A percentile compares a stretch with the other conserved stretches of the same genome.
phyloP scores from a whole-genome alignment of 1,140 invertebrate genomes.

The Panagrolaimus sp. region DNA sequence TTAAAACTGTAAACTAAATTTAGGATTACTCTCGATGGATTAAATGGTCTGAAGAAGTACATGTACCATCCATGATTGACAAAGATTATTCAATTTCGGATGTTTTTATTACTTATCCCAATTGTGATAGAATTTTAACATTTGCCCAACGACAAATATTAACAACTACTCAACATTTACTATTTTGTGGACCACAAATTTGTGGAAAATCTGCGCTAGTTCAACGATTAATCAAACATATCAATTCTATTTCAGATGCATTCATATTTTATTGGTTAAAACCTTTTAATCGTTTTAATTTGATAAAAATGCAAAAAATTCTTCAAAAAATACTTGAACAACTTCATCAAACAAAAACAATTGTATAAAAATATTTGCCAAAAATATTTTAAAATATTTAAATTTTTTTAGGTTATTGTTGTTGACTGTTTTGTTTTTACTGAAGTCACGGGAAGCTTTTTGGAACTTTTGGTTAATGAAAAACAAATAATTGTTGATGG shows the following conservation, averaged over 20 bases:
- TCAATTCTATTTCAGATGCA: slow-evolving; percentile 13
- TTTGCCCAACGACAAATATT: slow-evolving; percentile 21
- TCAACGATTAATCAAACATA: slow-evolving; percentile 25
- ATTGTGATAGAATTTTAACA: slow-evolving; percentile 26
- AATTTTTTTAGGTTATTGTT: slow-evolving; percentile 17
- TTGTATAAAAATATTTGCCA: neutral
- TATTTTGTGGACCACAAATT: slow-evolving; percentile 30
- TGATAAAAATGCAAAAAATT: slow-evolving; percentile 29
- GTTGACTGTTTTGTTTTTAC: slow-evolving; percentile 32
- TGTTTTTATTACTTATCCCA: slow-evolving; percentile 28
- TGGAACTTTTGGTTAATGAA: slow-evolving; percentile 37
- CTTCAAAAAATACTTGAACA: neutral
- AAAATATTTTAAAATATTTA: neutral
- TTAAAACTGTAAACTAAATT: slow-evolving; percentile 10
- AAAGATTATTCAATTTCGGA: slow-evolving; percentile 31
- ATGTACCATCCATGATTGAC: slow-evolving; percentile 21
- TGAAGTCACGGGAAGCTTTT: slow-evolving; percentile 21
- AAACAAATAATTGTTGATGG: slow-evolving; percentile 12
- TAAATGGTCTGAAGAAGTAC: slow-evolving; percentile 23
- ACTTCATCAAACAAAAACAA: neutral
- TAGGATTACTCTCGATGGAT: slow-evolving; percentile 28
- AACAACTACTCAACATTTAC: slow-evolving; percentile 17
- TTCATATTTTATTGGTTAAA: slow-evolving; percentile 33
- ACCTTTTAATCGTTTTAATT: slow-evolving; percentile 31
- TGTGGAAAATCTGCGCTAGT: slow-evolving; percentile 26